These are phyloP conservation scores for Andrena hattorfiana DNA, from an alignment of 2,888 invertebrate species.

Conservation along the genomic window DNA sequence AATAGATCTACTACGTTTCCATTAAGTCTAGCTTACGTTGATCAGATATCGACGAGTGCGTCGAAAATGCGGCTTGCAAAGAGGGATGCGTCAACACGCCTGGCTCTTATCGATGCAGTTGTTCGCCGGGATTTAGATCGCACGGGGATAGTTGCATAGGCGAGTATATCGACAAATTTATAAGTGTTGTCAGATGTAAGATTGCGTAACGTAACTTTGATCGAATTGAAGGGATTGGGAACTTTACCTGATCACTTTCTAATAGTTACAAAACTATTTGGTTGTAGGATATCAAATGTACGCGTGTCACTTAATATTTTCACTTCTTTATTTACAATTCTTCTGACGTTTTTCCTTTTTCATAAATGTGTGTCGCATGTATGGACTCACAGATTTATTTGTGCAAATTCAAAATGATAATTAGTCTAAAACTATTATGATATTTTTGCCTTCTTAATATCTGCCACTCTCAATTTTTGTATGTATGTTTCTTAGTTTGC, in stretches of 20 bases:
- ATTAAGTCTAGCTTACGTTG: constrained; percentile 53
- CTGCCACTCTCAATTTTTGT: too few relatives aligned
- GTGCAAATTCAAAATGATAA: too few relatives aligned
- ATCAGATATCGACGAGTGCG: constrained; percentile 82
- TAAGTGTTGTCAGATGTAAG: neutral
- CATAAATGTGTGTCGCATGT: too few relatives aligned
- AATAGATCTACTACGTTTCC: constrained; percentile 38
- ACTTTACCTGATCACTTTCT: neutral
- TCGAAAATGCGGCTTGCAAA: constrained; percentile 73
- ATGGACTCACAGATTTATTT: too few relatives aligned
- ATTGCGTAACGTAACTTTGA: constrained; percentile 3
- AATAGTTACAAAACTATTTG: neutral
- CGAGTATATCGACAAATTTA: constrained; percentile 57
- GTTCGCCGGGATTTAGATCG: constrained; percentile 75
- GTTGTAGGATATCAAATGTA: neutral
- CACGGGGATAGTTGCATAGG: constrained; percentile 76
- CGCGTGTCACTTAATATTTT: neutral
- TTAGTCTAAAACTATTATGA: too few relatives aligned
- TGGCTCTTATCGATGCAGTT: constrained; percentile 81
- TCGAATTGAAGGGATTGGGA: neutral
- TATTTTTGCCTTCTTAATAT: too few relatives aligned
- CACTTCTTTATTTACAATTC: neutral
- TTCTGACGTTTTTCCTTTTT: neutral
- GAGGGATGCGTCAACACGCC: constrained; percentile 81
- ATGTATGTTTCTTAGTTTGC: too few relatives aligned